A percentile compares a stretch with the other conserved stretches of the same genome.
phyloP scores from a whole-genome alignment of 2,113 vertebrate species.

The Antechinus flavipes region DNA sequence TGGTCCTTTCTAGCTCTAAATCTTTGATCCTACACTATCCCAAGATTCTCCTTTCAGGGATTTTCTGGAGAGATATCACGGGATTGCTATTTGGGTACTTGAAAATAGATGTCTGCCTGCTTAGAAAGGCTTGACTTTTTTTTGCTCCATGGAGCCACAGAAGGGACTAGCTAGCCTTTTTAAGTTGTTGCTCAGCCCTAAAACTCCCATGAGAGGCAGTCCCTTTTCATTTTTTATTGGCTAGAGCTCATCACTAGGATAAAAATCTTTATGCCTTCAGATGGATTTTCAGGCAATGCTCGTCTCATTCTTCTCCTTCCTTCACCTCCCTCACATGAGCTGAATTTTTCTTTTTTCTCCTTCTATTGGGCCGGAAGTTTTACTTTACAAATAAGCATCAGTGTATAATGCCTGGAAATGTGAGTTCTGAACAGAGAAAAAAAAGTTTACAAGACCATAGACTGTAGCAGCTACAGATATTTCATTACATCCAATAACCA shows the following conservation, averaged over 20 bases:
- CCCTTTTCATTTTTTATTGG: not conserved
- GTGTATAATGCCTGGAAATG: not conserved
- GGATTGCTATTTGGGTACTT: not conserved
- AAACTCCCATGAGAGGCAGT: not conserved
- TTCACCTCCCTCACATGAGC: not conserved
- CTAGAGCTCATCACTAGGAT: not conserved
- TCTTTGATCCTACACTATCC: not conserved
- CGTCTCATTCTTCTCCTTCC: not conserved
- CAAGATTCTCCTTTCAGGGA: not conserved
- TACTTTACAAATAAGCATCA: conserved; percentile 13
- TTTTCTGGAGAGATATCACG: not conserved
- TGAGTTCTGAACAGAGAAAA: not conserved
- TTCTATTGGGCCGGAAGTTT: not conserved
- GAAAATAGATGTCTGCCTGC: not conserved
- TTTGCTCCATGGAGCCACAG: not conserved
- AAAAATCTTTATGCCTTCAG: not conserved
- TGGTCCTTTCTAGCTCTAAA: not conserved
- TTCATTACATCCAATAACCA: not conserved
- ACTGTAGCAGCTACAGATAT: not conserved
- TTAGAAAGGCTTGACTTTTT: not conserved
- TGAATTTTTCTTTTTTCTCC: conserved; percentile 11
- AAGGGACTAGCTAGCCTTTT: not conserved
- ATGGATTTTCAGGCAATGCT: conserved; percentile 16
- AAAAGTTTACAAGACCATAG: not conserved
- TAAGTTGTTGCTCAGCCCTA: not conserved